These are phyloP conservation scores for Crenichthys baileyi DNA, from an alignment of 2,797 vertebrate species.

Conservation along the genomic window DNA sequence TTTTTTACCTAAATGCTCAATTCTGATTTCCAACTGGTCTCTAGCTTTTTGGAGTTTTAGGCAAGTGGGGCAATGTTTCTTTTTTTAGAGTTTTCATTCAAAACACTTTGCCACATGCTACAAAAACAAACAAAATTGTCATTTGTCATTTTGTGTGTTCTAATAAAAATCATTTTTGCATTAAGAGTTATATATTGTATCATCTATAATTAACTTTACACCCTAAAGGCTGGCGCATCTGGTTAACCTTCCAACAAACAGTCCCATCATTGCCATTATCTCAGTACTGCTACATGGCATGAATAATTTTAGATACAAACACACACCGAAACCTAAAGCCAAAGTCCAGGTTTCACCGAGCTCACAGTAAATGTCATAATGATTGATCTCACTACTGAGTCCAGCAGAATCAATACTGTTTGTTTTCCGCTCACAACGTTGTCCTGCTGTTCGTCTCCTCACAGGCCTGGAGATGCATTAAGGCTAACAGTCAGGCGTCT, in stretches of 20 bases:
- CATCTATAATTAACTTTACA: background rate
- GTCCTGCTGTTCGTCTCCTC: constrained; percentile 29
- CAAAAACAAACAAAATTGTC: background rate
- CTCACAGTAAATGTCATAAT: constrained; percentile 55
- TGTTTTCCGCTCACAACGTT: constrained; percentile 47
- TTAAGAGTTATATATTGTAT: background rate
- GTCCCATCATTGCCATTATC: background rate
- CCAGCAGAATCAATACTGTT: constrained; percentile 56
- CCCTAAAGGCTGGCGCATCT: background rate
- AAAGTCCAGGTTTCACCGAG: constrained; percentile 34
- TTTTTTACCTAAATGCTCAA: background rate
- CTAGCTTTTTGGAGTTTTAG: background rate
- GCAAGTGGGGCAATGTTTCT: background rate
- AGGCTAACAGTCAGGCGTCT: constrained; percentile 19
- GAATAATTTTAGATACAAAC: constrained; percentile 16
- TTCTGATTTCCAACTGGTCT: constrained; percentile 3
- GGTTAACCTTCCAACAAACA: constrained; percentile 10
- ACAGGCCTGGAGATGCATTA: constrained; percentile 34
- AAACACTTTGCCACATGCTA: background rate
- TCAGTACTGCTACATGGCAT: constrained; percentile 9
- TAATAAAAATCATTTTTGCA: background rate
- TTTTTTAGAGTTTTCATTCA: background rate
- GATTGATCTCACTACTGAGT: constrained; percentile 55
- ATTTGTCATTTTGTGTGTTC: background rate
- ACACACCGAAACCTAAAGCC: background rate